These are phyloP conservation scores for Rhagonycha lutea DNA, from an alignment of 2,888 invertebrate genomes.

Conservation along the genomic window DNA sequence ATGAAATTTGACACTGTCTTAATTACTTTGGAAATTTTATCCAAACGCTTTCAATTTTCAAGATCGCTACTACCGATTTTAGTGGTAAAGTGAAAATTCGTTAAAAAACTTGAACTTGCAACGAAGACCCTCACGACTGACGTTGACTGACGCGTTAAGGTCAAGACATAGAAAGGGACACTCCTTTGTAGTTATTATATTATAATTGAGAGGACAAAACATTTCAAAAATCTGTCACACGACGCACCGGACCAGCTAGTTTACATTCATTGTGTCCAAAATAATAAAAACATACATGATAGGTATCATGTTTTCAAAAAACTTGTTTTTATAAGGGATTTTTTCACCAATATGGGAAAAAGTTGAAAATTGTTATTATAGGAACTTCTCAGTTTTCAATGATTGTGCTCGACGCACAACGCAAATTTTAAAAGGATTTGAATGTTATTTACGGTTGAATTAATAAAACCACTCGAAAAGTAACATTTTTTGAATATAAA, in stretches of 20 bases:
- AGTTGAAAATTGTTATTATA: not conserved
- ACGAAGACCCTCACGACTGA: slow-evolving; percentile 2
- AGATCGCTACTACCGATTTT: not conserved
- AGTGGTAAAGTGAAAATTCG: not conserved
- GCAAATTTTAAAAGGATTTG: slow-evolving; percentile 8
- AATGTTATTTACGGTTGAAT: slow-evolving; percentile 33
- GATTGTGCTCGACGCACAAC: not conserved
- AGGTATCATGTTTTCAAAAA: slow-evolving; percentile 12
- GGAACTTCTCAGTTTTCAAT: not conserved
- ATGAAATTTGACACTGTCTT: slow-evolving; percentile 28
- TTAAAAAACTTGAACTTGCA: not conserved
- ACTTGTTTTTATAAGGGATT: slow-evolving; percentile 13
- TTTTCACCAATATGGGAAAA: not conserved
- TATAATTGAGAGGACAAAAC: slow-evolving; percentile 50
- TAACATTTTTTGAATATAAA: slow-evolving; percentile 14
- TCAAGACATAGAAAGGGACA: slow-evolving; percentile 43
- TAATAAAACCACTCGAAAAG: slow-evolving; percentile 32
- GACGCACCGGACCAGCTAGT: slow-evolving; percentile 42
- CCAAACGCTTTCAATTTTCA: not conserved
- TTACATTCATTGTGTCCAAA: slow-evolving; percentile 26
- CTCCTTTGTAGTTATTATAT: slow-evolving; percentile 47
- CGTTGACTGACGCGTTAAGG: slow-evolving; percentile 30
- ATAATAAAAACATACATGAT: slow-evolving; percentile 25
- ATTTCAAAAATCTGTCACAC: slow-evolving; percentile 49
- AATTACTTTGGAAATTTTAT: slow-evolving; percentile 22